Conservation (phyloP, 2,888 invertebrate species). For the Ochropacha duplaris region DNA sequence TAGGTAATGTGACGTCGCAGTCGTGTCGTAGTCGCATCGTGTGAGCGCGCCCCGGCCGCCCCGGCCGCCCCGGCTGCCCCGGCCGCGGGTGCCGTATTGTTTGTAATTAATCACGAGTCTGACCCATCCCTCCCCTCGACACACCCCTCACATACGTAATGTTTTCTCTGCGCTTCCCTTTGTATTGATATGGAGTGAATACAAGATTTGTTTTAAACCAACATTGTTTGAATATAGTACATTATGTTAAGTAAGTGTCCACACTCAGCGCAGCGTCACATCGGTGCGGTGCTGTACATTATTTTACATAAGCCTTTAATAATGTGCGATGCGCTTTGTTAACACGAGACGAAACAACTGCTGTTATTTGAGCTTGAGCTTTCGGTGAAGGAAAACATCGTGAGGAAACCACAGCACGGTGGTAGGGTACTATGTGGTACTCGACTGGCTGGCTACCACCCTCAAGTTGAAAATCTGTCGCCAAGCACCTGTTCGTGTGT, state of each 20-base stretch:
- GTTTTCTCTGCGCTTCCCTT: not conserved
- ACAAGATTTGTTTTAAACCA: not conserved
- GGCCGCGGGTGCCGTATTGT: conserved; percentile 26
- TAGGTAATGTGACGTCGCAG: not conserved
- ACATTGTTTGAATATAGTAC: not conserved
- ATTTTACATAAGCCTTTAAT: not conserved
- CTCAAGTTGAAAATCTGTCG: too few relatives aligned
- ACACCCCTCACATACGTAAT: not conserved
- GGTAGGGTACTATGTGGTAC: too few relatives aligned
- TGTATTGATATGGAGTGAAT: not conserved
- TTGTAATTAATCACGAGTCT: conserved; percentile 34
- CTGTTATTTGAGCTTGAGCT: too few relatives aligned
- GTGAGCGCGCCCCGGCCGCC: not conserved
- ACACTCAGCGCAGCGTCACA: too few relatives aligned
- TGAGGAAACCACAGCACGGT: too few relatives aligned
- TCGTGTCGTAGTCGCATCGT: not conserved
- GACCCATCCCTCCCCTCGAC: not conserved
- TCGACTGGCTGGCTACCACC: too few relatives aligned
- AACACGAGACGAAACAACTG: too few relatives aligned
- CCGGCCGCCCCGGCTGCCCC: conserved; percentile 4
- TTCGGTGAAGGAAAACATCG: too few relatives aligned
- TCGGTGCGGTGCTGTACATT: not conserved
- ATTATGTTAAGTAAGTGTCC: not conserved
- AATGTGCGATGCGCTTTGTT: too few relatives aligned
- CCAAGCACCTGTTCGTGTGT: too few relatives aligned